Conservation (phyloP, 30 jellyfish, hydroid and myxozoan species). For the Mastigias papua region DNA sequence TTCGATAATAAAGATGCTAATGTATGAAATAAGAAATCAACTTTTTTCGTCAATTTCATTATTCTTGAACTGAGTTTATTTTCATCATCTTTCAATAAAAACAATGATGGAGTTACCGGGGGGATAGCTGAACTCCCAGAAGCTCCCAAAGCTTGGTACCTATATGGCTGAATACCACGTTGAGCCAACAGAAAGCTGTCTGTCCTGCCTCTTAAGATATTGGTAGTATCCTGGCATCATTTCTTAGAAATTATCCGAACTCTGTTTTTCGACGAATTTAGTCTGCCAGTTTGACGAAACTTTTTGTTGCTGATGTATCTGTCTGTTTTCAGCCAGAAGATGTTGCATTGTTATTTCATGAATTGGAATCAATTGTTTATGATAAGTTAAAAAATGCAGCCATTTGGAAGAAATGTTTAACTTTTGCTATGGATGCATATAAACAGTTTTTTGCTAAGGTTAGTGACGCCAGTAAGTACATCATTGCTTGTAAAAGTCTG, state of each 20-base stretch:
- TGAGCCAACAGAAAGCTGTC: neutral
- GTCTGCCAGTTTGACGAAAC: too few relatives aligned
- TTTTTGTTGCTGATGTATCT: neutral
- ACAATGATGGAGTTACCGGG: too few relatives aligned
- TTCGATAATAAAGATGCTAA: too few relatives aligned
- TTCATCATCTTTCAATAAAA: too few relatives aligned
- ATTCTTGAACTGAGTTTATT: too few relatives aligned
- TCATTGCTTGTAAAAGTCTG: too few relatives aligned
- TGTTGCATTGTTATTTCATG: neutral
- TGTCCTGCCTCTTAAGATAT: neutral
- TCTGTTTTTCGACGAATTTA: too few relatives aligned
- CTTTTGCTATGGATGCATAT: neutral
- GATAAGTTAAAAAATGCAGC: neutral
- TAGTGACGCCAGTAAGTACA: neutral
- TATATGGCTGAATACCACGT: neutral
- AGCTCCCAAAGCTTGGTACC: neutral
- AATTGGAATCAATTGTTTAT: constrained; percentile 23
- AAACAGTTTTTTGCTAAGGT: constrained; percentile 16
- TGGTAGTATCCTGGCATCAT: neutral
- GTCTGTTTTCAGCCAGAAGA: constrained; percentile 30
- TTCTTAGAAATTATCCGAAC: neutral
- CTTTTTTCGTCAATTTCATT: too few relatives aligned
- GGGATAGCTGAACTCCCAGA: too few relatives aligned
- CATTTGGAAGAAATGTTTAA: constrained; percentile 38
- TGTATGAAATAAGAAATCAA: too few relatives aligned